These are phyloP conservation scores for Eristalis tenax DNA, from an alignment of 2,888 invertebrate species.

Conservation along the genomic window DNA sequence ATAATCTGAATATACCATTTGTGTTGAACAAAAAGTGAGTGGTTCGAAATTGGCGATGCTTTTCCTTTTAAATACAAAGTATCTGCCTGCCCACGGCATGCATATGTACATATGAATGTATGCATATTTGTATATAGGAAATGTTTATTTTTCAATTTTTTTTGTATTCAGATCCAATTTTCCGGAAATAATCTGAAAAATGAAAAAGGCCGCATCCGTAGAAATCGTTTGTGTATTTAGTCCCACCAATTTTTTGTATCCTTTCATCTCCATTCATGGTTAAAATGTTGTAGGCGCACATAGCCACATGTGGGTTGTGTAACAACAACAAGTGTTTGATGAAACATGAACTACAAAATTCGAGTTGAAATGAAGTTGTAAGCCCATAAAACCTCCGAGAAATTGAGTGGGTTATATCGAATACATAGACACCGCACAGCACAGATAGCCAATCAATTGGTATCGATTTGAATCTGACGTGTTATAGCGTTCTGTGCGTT, in stretches of 20 bases:
- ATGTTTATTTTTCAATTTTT: conserved; percentile 1
- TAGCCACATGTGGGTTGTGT: conserved; percentile 20
- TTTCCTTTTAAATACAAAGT: conserved; percentile 31
- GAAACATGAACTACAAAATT: conserved; percentile 44
- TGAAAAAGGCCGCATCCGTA: conserved; percentile 29
- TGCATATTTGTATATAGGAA: not conserved
- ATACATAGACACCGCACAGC: conserved; percentile 23
- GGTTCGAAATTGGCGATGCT: conserved; percentile 24
- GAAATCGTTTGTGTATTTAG: conserved; percentile 57
- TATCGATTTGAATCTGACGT: conserved; percentile 64
- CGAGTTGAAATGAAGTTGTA: conserved; percentile 66
- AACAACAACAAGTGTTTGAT: conserved; percentile 54
- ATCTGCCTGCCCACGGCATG: conserved; percentile 32
- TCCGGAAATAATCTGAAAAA: conserved; percentile 63
- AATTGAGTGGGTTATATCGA: conserved; percentile 55
- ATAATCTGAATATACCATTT: not conserved
- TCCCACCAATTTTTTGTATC: conserved; percentile 35
- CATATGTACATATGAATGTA: not conserved
- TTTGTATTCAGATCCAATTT: conserved; percentile 65
- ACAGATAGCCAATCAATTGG: conserved; percentile 66
- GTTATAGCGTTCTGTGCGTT: conserved; percentile 39
- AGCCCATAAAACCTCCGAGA: conserved; percentile 61
- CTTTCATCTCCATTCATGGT: conserved; percentile 55
- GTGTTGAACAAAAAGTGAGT: conserved; percentile 2
- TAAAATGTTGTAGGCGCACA: conserved; percentile 19